Conservation (phyloP, 2,888 invertebrate species). For the Sipunculus nudus region DNA sequence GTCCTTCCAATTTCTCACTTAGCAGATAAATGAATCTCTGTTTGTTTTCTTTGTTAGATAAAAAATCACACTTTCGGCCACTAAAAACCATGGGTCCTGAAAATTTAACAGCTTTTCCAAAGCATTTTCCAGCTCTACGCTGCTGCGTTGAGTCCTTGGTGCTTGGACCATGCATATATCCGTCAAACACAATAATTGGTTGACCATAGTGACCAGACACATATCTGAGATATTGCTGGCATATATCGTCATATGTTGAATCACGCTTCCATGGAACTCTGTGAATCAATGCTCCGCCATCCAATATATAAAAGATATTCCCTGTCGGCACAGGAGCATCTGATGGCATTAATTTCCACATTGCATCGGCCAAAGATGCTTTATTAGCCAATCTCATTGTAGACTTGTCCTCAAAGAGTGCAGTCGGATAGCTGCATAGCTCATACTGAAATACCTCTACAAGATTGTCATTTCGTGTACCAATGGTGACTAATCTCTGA, state of each 20-base stretch:
- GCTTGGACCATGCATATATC: conserved; percentile 27
- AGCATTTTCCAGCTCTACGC: conserved; percentile 28
- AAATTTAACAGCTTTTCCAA: conserved; percentile 28
- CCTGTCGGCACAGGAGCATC: too few relatives aligned
- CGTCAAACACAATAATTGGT: conserved; percentile 33
- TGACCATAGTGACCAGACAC: conserved; percentile 22
- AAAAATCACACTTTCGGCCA: conserved; percentile 40
- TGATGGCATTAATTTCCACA: too few relatives aligned
- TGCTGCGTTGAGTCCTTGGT: conserved; percentile 40
- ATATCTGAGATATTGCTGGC: conserved; percentile 26
- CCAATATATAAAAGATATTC: too few relatives aligned
- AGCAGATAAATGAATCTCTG: conserved; percentile 39
- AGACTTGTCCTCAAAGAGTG: too few relatives aligned
- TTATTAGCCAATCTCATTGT: too few relatives aligned
- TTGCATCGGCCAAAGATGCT: too few relatives aligned
- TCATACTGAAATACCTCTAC: too few relatives aligned
- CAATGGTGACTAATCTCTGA: too few relatives aligned
- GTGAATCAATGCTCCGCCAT: conserved; percentile 39
- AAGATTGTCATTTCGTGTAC: too few relatives aligned
- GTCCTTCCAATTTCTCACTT: conserved; percentile 7
- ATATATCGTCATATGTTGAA: conserved; percentile 30
- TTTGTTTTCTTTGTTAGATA: conserved; percentile 43
- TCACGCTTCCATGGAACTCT: conserved; percentile 37
- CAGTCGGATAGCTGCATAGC: too few relatives aligned
- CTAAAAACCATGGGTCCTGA: conserved; percentile 25